Evolutionary conservation across 2,888 invertebrate genomes (phyloP), one percentile per base, ranked within the genome.

Genomic region (Scaptomyza polygonia): DNA sequence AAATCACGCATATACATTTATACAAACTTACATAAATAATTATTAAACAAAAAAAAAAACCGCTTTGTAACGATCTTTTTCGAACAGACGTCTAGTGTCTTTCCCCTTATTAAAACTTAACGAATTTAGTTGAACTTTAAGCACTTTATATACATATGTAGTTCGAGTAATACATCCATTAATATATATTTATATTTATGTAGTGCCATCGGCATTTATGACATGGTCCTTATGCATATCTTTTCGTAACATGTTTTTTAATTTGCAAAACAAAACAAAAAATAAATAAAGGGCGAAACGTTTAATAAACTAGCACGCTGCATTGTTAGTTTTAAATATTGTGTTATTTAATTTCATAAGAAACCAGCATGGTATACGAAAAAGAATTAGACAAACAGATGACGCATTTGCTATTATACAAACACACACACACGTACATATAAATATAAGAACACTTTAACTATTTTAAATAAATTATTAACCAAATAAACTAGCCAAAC

Each of bases 401-500:
- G 76, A 66, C 49, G 72, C 67, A 72, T 78, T 87, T 85, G 79
- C 77, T 72, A 79, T 85, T 77, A 16, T 49, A 78, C 29, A 61
- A 40, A 56, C 40, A 69, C 30, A 53, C 16, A 66, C 47, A 69
- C 51, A 53, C 43, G 51, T 67, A 65, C 45, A 72, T 55, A 74
- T 51, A 63, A 27, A 64, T 64, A 70, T 64, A 77, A 62, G 30
- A 66, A 79, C 67, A 72, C 66, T 67, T 56, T 51, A 84, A 67
- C 67, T 87, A 85, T 82, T 82, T 82, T 82, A 77, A 87, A 87
- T 73, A 82, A 82, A 85, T 67, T 82, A 82, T 85, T 80, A 82
- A 87, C 73, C 82, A 82, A 87, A 87, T 85, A 79, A 82, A 82
- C 59, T 87, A 81, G 85, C 87, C 85, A 81, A 86, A 81, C 81